phyloP scores from a whole-genome alignment of 2,113 vertebrate species.

The Vulpes lagopus region DNA sequence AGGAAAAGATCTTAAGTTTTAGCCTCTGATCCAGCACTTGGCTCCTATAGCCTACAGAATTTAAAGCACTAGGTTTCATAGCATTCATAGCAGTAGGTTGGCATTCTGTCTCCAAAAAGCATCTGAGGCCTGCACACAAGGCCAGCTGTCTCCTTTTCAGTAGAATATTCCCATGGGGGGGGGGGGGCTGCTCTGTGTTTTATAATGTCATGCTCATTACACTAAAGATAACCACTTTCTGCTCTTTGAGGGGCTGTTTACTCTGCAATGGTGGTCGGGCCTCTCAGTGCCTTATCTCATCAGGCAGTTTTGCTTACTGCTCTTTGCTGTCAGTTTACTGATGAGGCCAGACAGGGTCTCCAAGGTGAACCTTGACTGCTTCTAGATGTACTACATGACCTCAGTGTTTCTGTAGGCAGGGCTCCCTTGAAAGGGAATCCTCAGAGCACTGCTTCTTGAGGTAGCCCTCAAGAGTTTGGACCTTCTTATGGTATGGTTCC shows the following conservation, averaged over 20 bases:
- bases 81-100: too few relatives aligned
- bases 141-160: neutral
- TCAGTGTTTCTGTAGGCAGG: neutral
- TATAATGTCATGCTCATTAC: neutral
- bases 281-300: neutral
- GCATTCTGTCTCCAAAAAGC: neutral
- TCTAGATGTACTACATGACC: neutral
- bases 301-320: neutral
- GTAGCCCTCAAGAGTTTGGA: neutral
- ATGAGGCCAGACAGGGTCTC: neutral
- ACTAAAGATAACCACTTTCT: neutral
- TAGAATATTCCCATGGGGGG: neutral
- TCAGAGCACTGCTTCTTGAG: neutral
- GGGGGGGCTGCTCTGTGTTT: neutral
- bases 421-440: neutral
- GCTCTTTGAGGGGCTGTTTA: neutral
- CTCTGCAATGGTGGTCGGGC: neutral
- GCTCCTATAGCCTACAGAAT: neutral
- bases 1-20: neutral
- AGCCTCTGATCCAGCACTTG: neutral
- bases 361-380: neutral
- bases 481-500: neutral
- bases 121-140: neutral
- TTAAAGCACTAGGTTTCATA: neutral
- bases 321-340: neutral